Base-by-base conservation (phyloP, 2,888 invertebrate species). In the Alviniconcha strummeri region DNA sequence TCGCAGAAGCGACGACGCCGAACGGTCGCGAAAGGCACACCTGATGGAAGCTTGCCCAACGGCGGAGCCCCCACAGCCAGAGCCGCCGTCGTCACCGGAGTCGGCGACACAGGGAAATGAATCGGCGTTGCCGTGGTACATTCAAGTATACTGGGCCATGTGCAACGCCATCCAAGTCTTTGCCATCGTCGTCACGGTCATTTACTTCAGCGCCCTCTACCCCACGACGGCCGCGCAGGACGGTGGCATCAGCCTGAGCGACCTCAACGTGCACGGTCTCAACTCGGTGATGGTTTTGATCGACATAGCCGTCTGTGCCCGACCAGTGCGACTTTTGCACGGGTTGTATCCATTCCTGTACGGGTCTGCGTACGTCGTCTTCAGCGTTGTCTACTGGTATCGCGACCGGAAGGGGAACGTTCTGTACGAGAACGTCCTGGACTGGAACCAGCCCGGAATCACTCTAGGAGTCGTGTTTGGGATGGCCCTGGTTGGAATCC, bases 401-500 rank as follows among this genome's bases (percentile, higher is more conserved):
- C 67, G 80, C 4, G 91, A 92, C 83, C 89, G 87, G n/a, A 80
- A 82, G 11, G 86, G 86, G n/a, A 88, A 90, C 76, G 90, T 92
- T 5, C 81, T 93, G 2, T 93, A 93, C 83, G 87, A 88, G 0
- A 84, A 84, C 7, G 89, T 93, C 4, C 82, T 93, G 19, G 92
- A 93, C 83, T 93, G 92, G 91, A 92, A 90, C 82, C 81, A 89
- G 13, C 90, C 91, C 0, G 89, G 87, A 3, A 80, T 84, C 60
- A 88, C 90, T 13, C 36, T 84, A 4, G 84, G 85, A 0, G 80
- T 90, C 15, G 84, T 88, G 8, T 64, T 85, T 15, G 81, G 87
- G 0, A 17, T 91, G 52, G 84, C 90, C 5, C 69, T 90, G 1
- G 83, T 86, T 0, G 80, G 69, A 4, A 67, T 84, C 6, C 85